Evolutionary conservation across 64 coral and sea anemone genomes (phyloP).

Genomic region (Dendrophyllia cribrosa): DNA sequence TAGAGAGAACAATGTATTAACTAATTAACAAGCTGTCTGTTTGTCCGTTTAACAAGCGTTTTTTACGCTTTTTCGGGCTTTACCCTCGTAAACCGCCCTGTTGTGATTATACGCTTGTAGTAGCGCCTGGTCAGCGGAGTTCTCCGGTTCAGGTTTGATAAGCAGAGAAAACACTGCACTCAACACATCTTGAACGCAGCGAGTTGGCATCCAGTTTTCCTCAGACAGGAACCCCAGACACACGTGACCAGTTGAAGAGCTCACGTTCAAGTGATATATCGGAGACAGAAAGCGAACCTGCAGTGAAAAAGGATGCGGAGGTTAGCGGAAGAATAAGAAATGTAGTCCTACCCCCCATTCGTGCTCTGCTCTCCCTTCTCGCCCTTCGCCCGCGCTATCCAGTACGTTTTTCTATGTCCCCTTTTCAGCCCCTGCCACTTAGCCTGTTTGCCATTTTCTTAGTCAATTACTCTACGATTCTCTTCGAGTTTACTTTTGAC

Average conservation of each 20-base stretch:
- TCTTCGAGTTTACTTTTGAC: no score
- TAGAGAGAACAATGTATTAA: no score
- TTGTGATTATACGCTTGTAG: constrained; percentile 45
- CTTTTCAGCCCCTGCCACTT: no score
- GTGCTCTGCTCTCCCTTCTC: no score
- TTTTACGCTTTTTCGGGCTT: constrained; percentile 63
- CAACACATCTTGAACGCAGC: constrained; percentile 75
- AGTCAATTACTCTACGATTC: no score
- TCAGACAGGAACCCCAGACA: constrained; percentile 72
- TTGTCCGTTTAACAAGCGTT: background rate
- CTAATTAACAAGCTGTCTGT: no score
- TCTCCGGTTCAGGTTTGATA: constrained; percentile 73
- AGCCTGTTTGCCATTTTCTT: no score
- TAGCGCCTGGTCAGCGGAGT: constrained; percentile 51
- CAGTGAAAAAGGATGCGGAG: no score
- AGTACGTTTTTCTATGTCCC: no score
- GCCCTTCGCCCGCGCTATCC: no score
- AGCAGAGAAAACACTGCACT: constrained; percentile 79
- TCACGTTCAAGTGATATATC: constrained; percentile 86
- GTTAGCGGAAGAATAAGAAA: no score
- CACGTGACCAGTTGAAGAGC: constrained; percentile 77
- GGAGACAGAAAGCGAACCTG: constrained; percentile 81
- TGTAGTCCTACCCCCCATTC: no score
- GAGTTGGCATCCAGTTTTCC: constrained; percentile 86
- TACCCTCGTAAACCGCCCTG: constrained; percentile 43